Evolutionary conservation across 2,113 vertebrate genomes (phyloP).

Genomic region (Gnathonemus echidnorhynchus): DNA sequence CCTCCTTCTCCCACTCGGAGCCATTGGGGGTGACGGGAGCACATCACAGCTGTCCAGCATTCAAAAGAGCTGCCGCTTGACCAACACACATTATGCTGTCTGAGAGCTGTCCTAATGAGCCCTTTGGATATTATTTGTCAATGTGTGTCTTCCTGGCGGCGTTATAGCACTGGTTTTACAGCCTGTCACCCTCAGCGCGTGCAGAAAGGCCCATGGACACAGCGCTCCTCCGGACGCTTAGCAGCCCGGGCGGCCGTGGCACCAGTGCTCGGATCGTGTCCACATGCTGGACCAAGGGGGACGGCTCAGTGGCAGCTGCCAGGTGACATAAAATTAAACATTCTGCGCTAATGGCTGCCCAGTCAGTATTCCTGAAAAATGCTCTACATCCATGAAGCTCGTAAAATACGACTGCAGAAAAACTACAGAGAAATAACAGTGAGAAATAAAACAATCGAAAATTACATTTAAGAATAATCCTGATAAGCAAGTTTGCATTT

Average conservation of each 20-base stretch:
- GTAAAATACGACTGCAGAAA: background rate
- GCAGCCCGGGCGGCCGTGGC: background rate
- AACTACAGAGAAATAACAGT: background rate
- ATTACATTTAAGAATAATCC: background rate
- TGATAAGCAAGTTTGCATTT: background rate
- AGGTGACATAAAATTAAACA: background rate
- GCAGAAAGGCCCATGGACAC: background rate
- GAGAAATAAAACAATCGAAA: background rate
- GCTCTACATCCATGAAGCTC: background rate
- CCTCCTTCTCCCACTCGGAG: background rate
- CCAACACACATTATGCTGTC: background rate
- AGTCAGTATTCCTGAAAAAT: background rate
- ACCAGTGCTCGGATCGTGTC: background rate
- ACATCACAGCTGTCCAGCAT: background rate
- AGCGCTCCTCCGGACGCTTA: background rate
- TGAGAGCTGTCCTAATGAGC: background rate
- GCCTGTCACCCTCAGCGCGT: background rate
- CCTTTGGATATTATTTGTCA: constrained; percentile 16
- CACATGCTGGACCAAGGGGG: background rate
- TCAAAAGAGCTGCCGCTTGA: constrained; percentile 5
- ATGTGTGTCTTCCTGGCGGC: background rate
- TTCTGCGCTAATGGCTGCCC: background rate
- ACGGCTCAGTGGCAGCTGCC: background rate
- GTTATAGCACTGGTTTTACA: background rate
- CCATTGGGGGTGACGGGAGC: background rate